Conservation (phyloP, 2,888 invertebrate species). For the Eulithis prunata region DNA sequence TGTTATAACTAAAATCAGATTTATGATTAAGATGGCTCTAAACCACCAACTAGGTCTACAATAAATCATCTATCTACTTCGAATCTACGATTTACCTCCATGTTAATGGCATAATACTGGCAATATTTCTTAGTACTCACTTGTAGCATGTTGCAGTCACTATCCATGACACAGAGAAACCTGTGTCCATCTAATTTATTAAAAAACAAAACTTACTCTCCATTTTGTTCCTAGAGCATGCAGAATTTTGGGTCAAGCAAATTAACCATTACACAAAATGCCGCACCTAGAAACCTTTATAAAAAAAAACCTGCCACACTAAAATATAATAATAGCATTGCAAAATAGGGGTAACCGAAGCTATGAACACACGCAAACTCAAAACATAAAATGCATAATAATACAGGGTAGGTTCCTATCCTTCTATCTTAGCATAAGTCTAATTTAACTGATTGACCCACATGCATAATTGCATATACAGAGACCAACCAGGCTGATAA, state of each 20-base stretch:
- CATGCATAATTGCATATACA: too few species aligned
- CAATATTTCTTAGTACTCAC: neutral
- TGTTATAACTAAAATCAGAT: too few species aligned
- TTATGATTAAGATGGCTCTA: too few species aligned
- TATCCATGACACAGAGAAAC: too few species aligned
- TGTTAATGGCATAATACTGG: neutral
- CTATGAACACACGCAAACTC: conserved; percentile 76
- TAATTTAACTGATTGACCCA: neutral
- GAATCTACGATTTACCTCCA: neutral
- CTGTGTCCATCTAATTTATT: too few species aligned
- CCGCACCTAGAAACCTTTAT: conserved; percentile 16
- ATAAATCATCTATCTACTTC: neutral
- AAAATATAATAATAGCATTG: conserved; percentile 14
- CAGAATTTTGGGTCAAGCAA: conserved; percentile 11
- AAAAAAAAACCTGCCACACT: conserved; percentile 25
- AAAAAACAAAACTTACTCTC: conserved; percentile 24
- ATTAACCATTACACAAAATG: conserved; percentile 17
- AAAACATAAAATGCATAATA: conserved; percentile 30
- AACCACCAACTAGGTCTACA: too few species aligned
- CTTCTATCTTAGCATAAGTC: too few species aligned
- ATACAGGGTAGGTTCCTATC: neutral
- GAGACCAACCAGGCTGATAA: too few species aligned
- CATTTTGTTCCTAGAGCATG: conserved; percentile 29
- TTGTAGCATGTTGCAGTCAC: too few species aligned
- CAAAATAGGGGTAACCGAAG: conserved; percentile 50